These are phyloP conservation scores for Onychostruthus taczanowskii DNA, from an alignment of 2,113 vertebrate species.

Conservation along the genomic window DNA sequence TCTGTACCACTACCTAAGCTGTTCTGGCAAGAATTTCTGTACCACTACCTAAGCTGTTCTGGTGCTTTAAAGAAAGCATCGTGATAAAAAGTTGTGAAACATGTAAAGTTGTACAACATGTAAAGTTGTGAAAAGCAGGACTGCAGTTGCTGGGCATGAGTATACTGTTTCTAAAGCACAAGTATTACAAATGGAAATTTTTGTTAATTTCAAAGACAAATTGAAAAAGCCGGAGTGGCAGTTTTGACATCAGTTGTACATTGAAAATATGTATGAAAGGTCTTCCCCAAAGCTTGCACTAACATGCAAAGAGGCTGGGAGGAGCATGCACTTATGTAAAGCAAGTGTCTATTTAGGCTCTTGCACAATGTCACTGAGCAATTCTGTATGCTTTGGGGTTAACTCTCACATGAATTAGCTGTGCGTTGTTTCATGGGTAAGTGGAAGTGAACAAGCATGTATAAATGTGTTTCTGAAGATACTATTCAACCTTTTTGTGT, in stretches of 20 bases:
- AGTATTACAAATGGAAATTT: neutral
- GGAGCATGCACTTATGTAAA: neutral
- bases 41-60: neutral
- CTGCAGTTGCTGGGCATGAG: neutral
- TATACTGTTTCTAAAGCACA: neutral
- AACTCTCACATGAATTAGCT: neutral
- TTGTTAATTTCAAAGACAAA: neutral
- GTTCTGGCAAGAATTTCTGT: neutral
- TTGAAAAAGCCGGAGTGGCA: neutral
- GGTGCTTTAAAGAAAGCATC: neutral
- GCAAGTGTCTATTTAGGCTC: neutral
- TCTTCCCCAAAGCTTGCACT: neutral
- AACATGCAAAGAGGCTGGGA: neutral
- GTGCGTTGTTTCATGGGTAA: conserved; percentile 35
- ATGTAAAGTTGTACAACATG: neutral
- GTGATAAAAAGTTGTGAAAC: neutral
- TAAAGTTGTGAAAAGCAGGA: neutral
- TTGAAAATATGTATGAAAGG: neutral
- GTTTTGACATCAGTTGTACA: neutral
- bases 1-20: neutral
- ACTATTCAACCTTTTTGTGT: conserved; percentile 5
- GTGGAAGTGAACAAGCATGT: neutral
- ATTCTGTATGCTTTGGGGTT: neutral
- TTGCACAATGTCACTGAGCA: neutral
- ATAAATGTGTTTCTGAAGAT: conserved; percentile 39